Percentiles rank a stretch among this genome's conserved stretches.
phyloP scores from a whole-genome alignment of 2,888 invertebrate genomes.

The Microchrysa polita region DNA sequence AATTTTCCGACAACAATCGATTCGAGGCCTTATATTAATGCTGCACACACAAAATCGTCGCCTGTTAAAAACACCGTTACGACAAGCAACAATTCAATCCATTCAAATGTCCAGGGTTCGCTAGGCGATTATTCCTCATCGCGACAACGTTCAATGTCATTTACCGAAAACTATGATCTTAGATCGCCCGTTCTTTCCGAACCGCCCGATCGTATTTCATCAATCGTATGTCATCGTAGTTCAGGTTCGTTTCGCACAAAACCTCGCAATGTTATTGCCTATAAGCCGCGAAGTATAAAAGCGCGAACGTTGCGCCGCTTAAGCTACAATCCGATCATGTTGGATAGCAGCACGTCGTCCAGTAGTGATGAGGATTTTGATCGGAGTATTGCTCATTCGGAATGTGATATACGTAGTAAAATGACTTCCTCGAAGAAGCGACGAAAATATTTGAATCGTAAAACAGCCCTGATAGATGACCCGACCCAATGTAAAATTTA shows the following conservation, averaged over 20 bases:
- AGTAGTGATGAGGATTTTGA: slow-evolving; percentile 65
- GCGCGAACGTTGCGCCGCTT: slow-evolving; percentile 68
- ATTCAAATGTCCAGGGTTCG: slow-evolving; percentile 51
- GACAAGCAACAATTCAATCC: slow-evolving; percentile 59
- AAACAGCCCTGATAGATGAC: slow-evolving; percentile 58
- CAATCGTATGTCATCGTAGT: slow-evolving; percentile 51
- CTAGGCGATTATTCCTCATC: slow-evolving; percentile 53
- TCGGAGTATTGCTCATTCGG: slow-evolving; percentile 67
- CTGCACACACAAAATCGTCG: slow-evolving; percentile 53
- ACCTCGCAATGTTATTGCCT: slow-evolving; percentile 51
- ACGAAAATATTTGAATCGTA: slow-evolving; percentile 59
- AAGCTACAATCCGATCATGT: slow-evolving; percentile 69
- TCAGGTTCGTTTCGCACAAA: slow-evolving; percentile 52
- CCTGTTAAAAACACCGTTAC: slow-evolving; percentile 58
- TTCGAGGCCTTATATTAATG: slow-evolving; percentile 53
- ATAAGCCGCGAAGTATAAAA: slow-evolving; percentile 66
- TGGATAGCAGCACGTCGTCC: slow-evolving; percentile 67
- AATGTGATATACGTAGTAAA: slow-evolving; percentile 67
- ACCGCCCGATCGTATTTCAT: slow-evolving; percentile 47
- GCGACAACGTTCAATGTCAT: slow-evolving; percentile 66
- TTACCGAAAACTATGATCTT: slow-evolving; percentile 65
- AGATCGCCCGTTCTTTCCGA: slow-evolving; percentile 60
- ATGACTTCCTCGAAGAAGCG: slow-evolving; percentile 57
- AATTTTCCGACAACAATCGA: slow-evolving; percentile 53
- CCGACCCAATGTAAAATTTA: slow-evolving; percentile 61